These are phyloP conservation scores for Invenusta paracnida DNA, from an alignment of 2,888 invertebrate species.

Conservation along the genomic window DNA sequence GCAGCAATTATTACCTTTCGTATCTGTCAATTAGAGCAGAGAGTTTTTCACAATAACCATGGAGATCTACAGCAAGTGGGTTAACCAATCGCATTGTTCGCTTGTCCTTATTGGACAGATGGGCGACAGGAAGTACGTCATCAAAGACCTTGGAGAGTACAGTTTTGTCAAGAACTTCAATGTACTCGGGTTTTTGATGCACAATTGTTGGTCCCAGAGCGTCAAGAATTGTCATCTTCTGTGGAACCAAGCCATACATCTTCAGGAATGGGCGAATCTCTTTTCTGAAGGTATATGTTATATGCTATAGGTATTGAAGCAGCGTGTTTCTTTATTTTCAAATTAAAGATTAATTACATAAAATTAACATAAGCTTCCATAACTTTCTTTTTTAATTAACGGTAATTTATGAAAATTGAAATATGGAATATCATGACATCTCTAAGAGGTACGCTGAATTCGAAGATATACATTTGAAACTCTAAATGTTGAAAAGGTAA, in stretches of 20 bases:
- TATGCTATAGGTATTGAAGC: too few species aligned
- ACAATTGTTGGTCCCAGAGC: constrained; percentile 56
- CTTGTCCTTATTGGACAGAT: constrained; percentile 49
- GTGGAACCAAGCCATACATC: constrained; percentile 49
- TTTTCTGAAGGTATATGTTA: too few species aligned
- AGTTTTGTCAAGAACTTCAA: constrained; percentile 56
- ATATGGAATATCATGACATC: too few species aligned
- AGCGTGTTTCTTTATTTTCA: too few species aligned
- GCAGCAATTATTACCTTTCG: too few species aligned
- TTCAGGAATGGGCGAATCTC: constrained; percentile 2
- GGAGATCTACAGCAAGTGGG: constrained; percentile 54
- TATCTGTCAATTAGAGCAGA: constrained; percentile 50
- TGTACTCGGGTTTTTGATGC: constrained; percentile 55
- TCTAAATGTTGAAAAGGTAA: too few species aligned
- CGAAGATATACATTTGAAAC: too few species aligned
- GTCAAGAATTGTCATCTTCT: constrained; percentile 54
- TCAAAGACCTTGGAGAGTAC: constrained; percentile 58
- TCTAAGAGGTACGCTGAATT: too few species aligned
- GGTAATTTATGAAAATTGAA: too few species aligned
- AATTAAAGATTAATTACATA: too few species aligned
- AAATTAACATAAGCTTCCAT: too few species aligned
- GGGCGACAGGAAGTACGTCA: constrained; percentile 57
- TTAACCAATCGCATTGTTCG: constrained; percentile 53
- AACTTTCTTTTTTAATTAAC: too few species aligned
- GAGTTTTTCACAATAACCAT: constrained; percentile 52